These are phyloP conservation scores for Lapara coniferarum DNA, from an alignment of 2,888 invertebrate genomes.

Conservation along the genomic window DNA sequence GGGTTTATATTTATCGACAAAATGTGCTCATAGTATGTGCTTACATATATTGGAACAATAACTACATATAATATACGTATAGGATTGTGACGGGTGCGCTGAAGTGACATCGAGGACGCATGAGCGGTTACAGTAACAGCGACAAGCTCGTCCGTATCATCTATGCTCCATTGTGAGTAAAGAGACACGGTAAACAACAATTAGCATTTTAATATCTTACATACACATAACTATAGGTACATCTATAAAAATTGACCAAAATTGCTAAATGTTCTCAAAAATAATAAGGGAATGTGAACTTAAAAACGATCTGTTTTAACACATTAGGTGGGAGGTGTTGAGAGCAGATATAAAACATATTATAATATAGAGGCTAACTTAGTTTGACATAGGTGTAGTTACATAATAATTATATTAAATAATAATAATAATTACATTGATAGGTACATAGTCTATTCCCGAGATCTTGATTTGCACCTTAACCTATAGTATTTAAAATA, in stretches of 20 bases:
- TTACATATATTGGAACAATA: constrained; percentile 62
- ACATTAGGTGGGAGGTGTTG: neutral
- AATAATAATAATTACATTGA: constrained; percentile 74
- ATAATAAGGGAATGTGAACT: constrained; percentile 1
- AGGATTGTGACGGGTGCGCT: constrained; percentile 55
- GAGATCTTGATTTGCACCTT: constrained; percentile 78
- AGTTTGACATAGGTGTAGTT: neutral
- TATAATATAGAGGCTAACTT: constrained; percentile 20
- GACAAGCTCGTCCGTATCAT: constrained; percentile 34
- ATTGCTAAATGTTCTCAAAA: constrained; percentile 65
- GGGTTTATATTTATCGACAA: constrained; percentile 64
- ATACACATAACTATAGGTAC: constrained; percentile 64
- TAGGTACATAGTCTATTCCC: constrained; percentile 75
- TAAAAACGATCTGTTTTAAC: neutral
- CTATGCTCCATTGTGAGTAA: constrained; percentile 36
- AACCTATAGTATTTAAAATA: constrained; percentile 82
- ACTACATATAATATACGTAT: constrained; percentile 56
- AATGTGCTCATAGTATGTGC: constrained; percentile 69
- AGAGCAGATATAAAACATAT: constrained; percentile 41
- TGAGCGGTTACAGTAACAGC: constrained; percentile 40
- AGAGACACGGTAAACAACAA: constrained; percentile 57
- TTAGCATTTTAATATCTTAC: constrained; percentile 57
- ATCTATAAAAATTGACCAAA: constrained; percentile 74
- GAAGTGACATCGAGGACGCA: constrained; percentile 52
- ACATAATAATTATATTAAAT: constrained; percentile 40